Conservation (phyloP, 1,140 invertebrate species). For the Drosophila navojoa region DNA sequence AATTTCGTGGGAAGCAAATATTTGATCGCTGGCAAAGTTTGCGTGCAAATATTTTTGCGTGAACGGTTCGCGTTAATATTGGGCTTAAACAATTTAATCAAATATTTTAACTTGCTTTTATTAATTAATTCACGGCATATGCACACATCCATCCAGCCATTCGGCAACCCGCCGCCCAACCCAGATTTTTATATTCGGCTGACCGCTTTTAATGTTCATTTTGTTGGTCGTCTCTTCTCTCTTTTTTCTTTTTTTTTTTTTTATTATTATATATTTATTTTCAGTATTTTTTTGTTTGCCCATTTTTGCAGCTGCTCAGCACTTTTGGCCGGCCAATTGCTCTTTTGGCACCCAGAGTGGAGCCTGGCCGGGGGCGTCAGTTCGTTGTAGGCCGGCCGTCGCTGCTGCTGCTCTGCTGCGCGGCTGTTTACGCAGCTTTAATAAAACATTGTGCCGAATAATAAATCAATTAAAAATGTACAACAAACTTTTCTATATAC, state of each 20-base stretch:
- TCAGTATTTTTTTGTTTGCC: conserved; percentile 11
- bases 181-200: conserved; percentile 25
- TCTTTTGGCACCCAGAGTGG: conserved; percentile 37
- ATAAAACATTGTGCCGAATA: conserved; percentile 65
- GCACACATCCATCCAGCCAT: conserved; percentile 2
- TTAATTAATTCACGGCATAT: conserved; percentile 48
- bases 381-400: conserved; percentile 1
- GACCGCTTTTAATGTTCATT: conserved; percentile 46
- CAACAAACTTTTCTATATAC: not conserved
- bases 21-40: conserved; percentile 20
- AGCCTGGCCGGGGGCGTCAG: conserved; percentile 4
- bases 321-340: conserved; percentile 29
- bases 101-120: conserved; percentile 59
- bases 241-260: not conserved
- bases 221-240: conserved; percentile 23
- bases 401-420: conserved; percentile 12
- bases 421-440: conserved; percentile 59
- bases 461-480: conserved; percentile 73
- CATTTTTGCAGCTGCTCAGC: conserved; percentile 4
- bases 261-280: conserved; percentile 3
- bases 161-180: not conserved
- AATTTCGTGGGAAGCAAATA: conserved; percentile 24
- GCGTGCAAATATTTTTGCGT: conserved; percentile 38
- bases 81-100: conserved; percentile 52
- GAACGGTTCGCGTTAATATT: conserved; percentile 36